Evolutionary conservation across 30 jellyfish, hydroid and myxozoan species (phyloP), one percentile per base, ranked within the genome.

Genomic region (Hydractinia echinata): DNA sequence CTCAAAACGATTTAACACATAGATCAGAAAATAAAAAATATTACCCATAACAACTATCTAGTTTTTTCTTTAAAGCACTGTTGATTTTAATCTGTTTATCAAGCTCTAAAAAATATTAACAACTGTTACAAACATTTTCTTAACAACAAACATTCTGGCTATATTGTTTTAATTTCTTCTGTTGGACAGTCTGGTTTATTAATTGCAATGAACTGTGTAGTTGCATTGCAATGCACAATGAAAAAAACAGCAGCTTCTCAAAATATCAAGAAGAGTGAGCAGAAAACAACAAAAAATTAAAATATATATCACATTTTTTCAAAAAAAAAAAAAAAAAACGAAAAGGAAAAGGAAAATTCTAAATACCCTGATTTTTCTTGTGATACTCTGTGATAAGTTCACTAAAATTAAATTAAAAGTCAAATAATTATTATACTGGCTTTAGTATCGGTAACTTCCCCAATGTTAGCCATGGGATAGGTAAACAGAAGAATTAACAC

Each of bases 11-110:
- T 2, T 30, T 30, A 1, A 30, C 44, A 30, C 44, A 30, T 19
- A 10, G 13, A 30, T 30, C 52, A 13, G 11, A 8, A 16, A 20
- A 5, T 13, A 76, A 44, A 11, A 39, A 76, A 39, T 50, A 18
- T 52, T 58, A 86, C 95, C 88, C 79, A 67, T 86, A 86, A 52
- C 95, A 80, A 54, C 81, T 86, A 58, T 81, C 82, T 6, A 86
- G 58, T 68, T 86, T 86, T 62, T 86, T 88, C 10, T 82, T 67
- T 14, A 85, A 76, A 13, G 78, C 94, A 19, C 51, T 67, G 53
- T 77, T 82, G 15, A 67, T 85, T 81, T 76, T 76, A 67, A 10
- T 15, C 6, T 55, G 82, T 30, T 73, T 67, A 3, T 64, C 89
- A 66, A 72, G 62, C 53, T 86, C 95, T 86, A 54, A 30, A 56